phyloP scores from a whole-genome alignment of 2,888 invertebrate genomes.

The Ceraclea dissimilis region DNA sequence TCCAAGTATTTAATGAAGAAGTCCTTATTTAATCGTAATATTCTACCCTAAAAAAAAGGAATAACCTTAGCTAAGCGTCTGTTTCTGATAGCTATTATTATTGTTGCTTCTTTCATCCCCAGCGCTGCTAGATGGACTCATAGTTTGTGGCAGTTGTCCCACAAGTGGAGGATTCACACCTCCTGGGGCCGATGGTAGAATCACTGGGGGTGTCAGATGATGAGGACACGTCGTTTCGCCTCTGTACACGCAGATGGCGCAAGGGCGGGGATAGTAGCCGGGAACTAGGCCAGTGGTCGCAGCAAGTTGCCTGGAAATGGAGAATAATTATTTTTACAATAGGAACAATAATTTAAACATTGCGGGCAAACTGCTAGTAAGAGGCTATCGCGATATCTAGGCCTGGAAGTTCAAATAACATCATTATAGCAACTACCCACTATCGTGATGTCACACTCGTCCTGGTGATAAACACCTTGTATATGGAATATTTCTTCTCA shows the following conservation, averaged over 20 bases:
- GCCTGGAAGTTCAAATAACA: too few species aligned
- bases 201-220: conserved; percentile 35
- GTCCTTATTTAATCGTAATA: too few species aligned
- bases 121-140: not conserved
- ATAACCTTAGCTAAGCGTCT: not conserved
- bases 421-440: too few species aligned
- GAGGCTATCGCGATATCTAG: too few species aligned
- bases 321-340: too few species aligned
- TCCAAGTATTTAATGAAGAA: too few species aligned
- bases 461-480: too few species aligned
- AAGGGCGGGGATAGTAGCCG: conserved; percentile 37
- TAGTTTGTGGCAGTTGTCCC: not conserved
- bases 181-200: not conserved
- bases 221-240: conserved; percentile 30
- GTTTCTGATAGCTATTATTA: not conserved
- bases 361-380: too few species aligned
- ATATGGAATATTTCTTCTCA: too few species aligned
- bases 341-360: too few species aligned
- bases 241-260: conserved; percentile 31
- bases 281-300: conserved; percentile 55
- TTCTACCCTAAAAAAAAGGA: too few species aligned
- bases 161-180: not conserved
- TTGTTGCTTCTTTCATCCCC: not conserved
- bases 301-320: conserved; percentile 46
- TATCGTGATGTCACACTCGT: too few species aligned